These are phyloP conservation scores for Ophion obscuratus DNA, from an alignment of 2,888 invertebrate genomes.

Conservation along the genomic window DNA sequence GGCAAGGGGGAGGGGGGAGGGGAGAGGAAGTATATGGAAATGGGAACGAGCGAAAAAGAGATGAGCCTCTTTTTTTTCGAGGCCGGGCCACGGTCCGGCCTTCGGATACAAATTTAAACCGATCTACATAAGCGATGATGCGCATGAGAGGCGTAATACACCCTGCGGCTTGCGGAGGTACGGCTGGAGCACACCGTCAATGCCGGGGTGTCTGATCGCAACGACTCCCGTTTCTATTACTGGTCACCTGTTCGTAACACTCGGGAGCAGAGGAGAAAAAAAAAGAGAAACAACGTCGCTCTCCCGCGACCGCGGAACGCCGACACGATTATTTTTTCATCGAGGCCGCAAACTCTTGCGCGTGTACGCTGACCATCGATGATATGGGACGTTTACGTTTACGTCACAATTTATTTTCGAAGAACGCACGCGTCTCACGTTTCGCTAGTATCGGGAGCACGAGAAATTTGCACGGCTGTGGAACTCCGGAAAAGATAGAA, in stretches of 20 bases:
- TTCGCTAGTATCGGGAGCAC: conserved; percentile 42
- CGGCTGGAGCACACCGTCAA: not conserved
- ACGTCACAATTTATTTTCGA: conserved; percentile 56
- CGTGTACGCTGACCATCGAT: not conserved
- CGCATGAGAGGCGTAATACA: conserved; percentile 39
- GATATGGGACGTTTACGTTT: conserved; percentile 22
- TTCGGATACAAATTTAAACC: conserved; percentile 66
- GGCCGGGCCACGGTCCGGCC: conserved; percentile 48
- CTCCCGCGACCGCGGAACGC: conserved; percentile 33
- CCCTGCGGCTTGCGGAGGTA: conserved; percentile 10
- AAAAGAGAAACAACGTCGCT: conserved; percentile 5
- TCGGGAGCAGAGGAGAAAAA: conserved; percentile 9
- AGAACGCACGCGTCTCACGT: conserved; percentile 36
- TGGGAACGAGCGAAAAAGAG: conserved; percentile 49
- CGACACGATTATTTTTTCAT: conserved; percentile 36
- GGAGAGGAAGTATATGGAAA: conserved; percentile 21
- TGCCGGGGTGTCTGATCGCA: conserved; percentile 19
- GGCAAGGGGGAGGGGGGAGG: not conserved
- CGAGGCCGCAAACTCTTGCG: conserved; percentile 36
- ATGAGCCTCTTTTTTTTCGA: conserved; percentile 51
- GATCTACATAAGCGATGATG: conserved; percentile 65
- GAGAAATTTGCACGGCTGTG: conserved; percentile 2
- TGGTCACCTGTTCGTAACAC: conserved; percentile 52
- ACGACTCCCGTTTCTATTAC: conserved; percentile 44
- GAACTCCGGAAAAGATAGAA: not conserved